Conservation (phyloP, 2,113 vertebrate genomes). For the Motacilla alba region DNA sequence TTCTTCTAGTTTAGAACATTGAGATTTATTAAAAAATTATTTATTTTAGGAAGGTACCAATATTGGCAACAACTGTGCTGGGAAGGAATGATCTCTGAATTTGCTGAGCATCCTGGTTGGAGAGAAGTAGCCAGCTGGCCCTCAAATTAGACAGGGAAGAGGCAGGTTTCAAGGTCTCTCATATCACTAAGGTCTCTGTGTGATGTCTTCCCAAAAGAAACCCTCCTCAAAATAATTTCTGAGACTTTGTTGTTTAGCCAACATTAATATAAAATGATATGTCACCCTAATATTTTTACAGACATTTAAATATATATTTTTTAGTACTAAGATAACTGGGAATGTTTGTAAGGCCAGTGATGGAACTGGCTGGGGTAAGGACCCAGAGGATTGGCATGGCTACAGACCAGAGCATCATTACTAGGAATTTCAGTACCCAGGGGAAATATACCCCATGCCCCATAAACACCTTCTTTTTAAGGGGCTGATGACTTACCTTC, state of each 20-base stretch:
- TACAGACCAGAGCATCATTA: rapidly evolving
- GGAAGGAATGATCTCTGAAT: background rate
- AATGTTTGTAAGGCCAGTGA: background rate
- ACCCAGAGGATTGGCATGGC: background rate
- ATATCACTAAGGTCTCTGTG: rapidly evolving
- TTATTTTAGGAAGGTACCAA: background rate
- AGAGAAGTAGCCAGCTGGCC: background rate
- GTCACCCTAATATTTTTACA: background rate
- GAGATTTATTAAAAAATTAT: background rate
- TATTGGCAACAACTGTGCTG: background rate
- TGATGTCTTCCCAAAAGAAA: background rate
- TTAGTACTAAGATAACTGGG: background rate
- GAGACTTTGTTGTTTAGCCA: background rate
- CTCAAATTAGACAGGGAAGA: background rate
- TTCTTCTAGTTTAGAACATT: background rate
- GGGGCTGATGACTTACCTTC: background rate
- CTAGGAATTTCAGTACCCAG: background rate
- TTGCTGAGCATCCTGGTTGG: background rate
- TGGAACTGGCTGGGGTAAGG: background rate
- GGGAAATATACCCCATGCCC: background rate
- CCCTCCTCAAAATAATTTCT: background rate
- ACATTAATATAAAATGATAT: background rate
- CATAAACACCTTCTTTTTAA: background rate
- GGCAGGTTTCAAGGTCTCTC: background rate
- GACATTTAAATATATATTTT: background rate